Evolutionary conservation across 1,140 invertebrate genomes (phyloP), one percentile per base, ranked within the genome.

Genomic region (Cotesia glomerata): DNA sequence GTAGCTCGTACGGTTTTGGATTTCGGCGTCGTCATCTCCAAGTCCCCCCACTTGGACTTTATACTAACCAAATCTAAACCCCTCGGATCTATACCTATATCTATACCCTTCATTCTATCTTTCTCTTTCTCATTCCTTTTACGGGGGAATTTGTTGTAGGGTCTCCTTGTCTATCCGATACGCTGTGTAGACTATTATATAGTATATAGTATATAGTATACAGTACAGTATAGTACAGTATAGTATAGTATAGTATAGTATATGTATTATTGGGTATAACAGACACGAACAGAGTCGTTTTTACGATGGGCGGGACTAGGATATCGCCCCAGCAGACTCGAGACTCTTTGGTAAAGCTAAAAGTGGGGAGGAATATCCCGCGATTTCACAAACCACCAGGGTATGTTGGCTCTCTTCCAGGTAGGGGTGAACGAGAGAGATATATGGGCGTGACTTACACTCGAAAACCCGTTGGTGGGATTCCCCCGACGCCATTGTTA

Each of bases 401-500:
- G n/a, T 51, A 51, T 51, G 8, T n/a, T 11, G n/a, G 45, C 45
- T n/a, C n/a, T 5, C 5, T 11, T 45, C 11, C 39, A 45, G 52
- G 52, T 54, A 16, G 14, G 18, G 18, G 2, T 11, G n/a, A 18
- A 16, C 18, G 26, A 34, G 45, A 45, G 26, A 26, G 26, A 26
- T 26, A 26, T 26, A 26, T 66, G 77, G 79, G 78, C 75, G 78
- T 61, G 52, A 69, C 73, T 61, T 39, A 56, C 62, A 14, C 63
- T 52, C 26, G 26, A 26, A 26, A 26, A 26, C 26, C 65, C 49
- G 74, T 73, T 73, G 75, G 78, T 75, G 75, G 79, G 70, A 72
- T 69, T 65, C 59, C 61, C 64, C 65, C 69, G 78, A 79, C 79
- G 79, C 80, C 82, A 84, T 85, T 85, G 83, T 82, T 79, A 54